Percentiles rank a stretch among this genome's conserved stretches.
These are phyloP conservation scores for Anguilla marmorata DNA, from an alignment of 2,797 vertebrate genomes.

Conservation along the genomic window DNA sequence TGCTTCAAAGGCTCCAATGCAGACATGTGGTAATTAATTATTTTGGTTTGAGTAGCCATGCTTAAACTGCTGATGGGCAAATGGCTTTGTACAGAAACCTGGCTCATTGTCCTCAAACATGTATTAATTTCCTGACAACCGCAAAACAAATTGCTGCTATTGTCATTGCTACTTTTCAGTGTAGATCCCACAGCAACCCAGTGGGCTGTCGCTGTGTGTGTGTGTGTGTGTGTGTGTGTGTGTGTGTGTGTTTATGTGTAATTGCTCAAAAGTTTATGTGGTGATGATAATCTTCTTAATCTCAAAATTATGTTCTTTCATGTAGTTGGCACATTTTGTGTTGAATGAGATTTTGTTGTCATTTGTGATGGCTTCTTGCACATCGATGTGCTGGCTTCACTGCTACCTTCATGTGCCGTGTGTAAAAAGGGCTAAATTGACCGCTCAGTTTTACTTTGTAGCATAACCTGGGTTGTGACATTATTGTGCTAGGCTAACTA, in stretches of 20 bases:
- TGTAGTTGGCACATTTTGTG: too few species aligned
- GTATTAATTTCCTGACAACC: slow-evolving; percentile 41
- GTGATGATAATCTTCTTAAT: background rate
- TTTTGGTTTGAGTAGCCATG: slow-evolving; percentile 41
- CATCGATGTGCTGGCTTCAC: background rate
- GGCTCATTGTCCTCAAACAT: background rate
- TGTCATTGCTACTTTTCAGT: slow-evolving; percentile 43
- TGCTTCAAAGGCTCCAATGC: background rate
- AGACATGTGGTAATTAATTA: slow-evolving; percentile 45
- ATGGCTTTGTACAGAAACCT: slow-evolving; percentile 31
- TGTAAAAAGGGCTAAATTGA: background rate
- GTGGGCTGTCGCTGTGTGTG: background rate
- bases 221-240: background rate
- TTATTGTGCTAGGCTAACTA: slow-evolving; percentile 79
- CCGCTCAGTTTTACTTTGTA: slow-evolving; percentile 57
- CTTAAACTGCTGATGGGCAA: slow-evolving; percentile 40
- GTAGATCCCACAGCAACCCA: slow-evolving; percentile 38
- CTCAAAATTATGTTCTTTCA: too few species aligned
- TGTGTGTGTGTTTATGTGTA: background rate
- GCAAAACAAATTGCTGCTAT: slow-evolving; percentile 45
- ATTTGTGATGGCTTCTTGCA: background rate
- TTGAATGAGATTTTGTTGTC: background rate
- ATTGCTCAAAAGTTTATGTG: too few species aligned
- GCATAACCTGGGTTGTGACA: slow-evolving; percentile 50
- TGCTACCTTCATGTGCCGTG: background rate